Base-by-base conservation (phyloP, 2,797 vertebrate species). In the Taenioides sp. region DNA sequence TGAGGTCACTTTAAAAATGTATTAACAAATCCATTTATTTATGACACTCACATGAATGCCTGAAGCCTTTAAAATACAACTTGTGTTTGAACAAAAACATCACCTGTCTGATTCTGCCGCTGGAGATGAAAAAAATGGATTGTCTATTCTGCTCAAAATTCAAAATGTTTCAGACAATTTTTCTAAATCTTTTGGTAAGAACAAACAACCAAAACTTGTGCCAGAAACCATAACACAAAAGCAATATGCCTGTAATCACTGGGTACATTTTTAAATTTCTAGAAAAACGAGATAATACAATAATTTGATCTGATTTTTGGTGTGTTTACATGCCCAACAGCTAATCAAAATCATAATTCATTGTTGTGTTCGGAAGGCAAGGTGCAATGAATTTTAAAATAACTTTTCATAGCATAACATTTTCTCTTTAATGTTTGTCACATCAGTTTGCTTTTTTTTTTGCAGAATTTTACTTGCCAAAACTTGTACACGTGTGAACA, bases 1-100 rank as follows among this genome's bases (percentile, higher is more conserved):
- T 25, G 40, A 65, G 63, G 47, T 65, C 37, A 65, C 40, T 65
- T 65, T 25, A 65, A 65, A 65, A 49, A 59, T 64, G 40, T 49
- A 65, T 65, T 65, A 17, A 23, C 37, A 65, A 65, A 65, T 47
- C 11, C 22, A 47, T 65, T 23, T 65, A 65, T 65, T 47, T 49
- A 49, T 65, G 63, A 14, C 6, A 16, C n/a, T 23, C 31, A 37
- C 37, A 25, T 27, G 40, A 23, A 49, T 25, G 63, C 22, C 40
- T 23, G 7, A 47, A 65, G 2, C 63, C 22, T 65, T 65, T 16
- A 1, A 49, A 62, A 31, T 20, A 37, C 60, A 62, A 17, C 31
- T 20, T 10, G 60, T 60, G 31, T 37, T 12, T 18, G 6, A 17
- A 12, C 28, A 37, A 31, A 62, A 62, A n/a, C 17, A n/a, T 37